Base-by-base conservation (phyloP, 2,888 invertebrate genomes). In the Harpalus rufipes region DNA sequence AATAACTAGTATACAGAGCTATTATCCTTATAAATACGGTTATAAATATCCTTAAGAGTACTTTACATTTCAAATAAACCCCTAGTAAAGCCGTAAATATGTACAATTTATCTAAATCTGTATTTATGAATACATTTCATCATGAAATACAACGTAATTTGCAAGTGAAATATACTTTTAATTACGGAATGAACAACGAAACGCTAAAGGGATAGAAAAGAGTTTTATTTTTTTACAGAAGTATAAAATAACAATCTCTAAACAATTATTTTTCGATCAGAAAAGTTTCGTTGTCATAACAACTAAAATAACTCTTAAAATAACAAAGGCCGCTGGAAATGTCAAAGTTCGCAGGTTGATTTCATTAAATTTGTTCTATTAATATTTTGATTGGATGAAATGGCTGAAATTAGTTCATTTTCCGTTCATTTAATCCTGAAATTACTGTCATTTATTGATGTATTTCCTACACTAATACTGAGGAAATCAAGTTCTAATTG, bases 371-470 rank as follows among this genome's bases (percentile, higher is more conserved):
- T n/a, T n/a, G 41, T 39, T 39, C 68, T 68, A 25, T 39, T 32
- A 32, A 32, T 12, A n/a, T 32, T 12, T 5, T 12, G 32, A 65
- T 65, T 65, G 25, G 7, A 21, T 63, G 39, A 14, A 68, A 32
- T 32, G 6, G 0, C 32, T 0, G 3, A 32, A 32, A 68, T 68
- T 68, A 68, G 32, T 68, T 65, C 68, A 14, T 68, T 68, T 68
- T 68, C 68, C 39, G 68, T 2, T 39, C 32, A 68, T 68, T 68
- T 39, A 39, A 68, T 32, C 39, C 14, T 14, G 68, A 32, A 68
- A 68, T 63, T 32, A 32, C 25, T 14, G 39, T 32, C 6, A 39
- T 25, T 68, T 68, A 39, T 8, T 39, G n/a, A 1, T 68, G 68
- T 6, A 39, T 68, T 39, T 32, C 39, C 68, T 25, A 0, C 25